Evolutionary conservation across 2,888 invertebrate genomes (phyloP).

Genomic region (Harpalus rufipes): DNA sequence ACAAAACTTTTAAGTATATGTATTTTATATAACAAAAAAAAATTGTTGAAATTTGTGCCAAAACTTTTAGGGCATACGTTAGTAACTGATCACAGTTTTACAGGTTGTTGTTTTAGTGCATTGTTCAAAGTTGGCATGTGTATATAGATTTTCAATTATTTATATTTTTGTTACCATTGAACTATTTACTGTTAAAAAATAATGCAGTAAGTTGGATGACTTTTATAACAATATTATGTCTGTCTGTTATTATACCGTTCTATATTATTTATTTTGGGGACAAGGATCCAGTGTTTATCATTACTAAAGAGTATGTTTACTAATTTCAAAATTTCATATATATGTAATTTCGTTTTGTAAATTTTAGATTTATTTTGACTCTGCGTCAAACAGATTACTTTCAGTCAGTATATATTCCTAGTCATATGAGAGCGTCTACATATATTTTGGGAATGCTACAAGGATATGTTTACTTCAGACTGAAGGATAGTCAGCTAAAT

Average conservation of each 20-base stretch:
- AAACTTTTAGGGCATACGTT: too few species aligned
- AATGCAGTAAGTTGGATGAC: conserved; percentile 77
- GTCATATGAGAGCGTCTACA: conserved; percentile 81
- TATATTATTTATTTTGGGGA: conserved; percentile 75
- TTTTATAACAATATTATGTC: conserved; percentile 74
- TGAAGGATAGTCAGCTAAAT: conserved; percentile 72
- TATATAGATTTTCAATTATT: conserved; percentile 86
- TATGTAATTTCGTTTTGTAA: not conserved
- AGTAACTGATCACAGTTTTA: not conserved
- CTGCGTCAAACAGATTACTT: conserved; percentile 41
- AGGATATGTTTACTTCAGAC: conserved; percentile 77
- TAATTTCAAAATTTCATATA: not conserved
- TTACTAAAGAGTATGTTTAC: conserved; percentile 39
- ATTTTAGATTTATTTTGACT: conserved; percentile 29
- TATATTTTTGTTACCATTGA: conserved; percentile 78
- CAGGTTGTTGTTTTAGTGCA: conserved; percentile 79
- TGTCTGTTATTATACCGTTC: conserved; percentile 79
- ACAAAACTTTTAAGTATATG: too few species aligned
- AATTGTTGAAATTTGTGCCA: too few species aligned
- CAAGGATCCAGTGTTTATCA: conserved; percentile 36
- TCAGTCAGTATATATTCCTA: conserved; percentile 69
- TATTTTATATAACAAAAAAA: too few species aligned
- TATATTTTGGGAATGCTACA: conserved; percentile 81
- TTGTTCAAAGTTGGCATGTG: conserved; percentile 84
- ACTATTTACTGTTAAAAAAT: conserved; percentile 76